Conservation (phyloP, 2,113 vertebrate genomes). For the Arizona elegans region DNA sequence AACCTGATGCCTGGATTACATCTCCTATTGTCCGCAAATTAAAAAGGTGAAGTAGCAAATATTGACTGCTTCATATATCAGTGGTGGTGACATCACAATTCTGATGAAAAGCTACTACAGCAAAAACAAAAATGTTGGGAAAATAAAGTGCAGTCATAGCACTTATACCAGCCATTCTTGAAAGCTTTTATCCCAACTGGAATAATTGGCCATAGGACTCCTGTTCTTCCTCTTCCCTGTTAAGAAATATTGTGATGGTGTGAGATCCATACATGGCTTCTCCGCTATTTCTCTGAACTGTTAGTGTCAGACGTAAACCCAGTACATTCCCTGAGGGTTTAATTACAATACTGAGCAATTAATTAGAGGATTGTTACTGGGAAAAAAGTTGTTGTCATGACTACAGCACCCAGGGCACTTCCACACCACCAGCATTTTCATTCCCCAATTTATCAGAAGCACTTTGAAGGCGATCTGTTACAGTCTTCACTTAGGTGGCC, state of each 20-base stretch:
- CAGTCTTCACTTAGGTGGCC: not conserved
- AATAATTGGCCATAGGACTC: not conserved
- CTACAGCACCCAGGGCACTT: not conserved
- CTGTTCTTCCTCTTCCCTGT: not conserved
- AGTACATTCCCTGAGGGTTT: constrained; percentile 18
- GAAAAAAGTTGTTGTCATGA: constrained; percentile 7
- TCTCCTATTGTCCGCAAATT: not conserved
- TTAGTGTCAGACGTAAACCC: not conserved
- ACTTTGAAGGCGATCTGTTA: not conserved
- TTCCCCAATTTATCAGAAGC: not conserved
- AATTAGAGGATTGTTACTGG: constrained; percentile 4
- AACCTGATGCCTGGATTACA: not conserved
- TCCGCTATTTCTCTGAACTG: constrained; percentile 1
- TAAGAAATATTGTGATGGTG: not conserved
- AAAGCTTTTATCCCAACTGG: not conserved
- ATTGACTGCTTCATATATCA: not conserved
- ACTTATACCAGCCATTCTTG: not conserved
- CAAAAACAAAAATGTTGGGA: not conserved
- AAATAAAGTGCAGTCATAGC: not conserved
- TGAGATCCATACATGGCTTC: not conserved
- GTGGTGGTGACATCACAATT: not conserved
- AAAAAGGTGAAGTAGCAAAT: not conserved
- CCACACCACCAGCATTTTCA: not conserved
- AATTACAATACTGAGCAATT: constrained; percentile 13
- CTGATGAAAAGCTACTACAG: not conserved